A percentile compares a stretch with the other conserved stretches of the same genome.
phyloP scores from a whole-genome alignment of 2,797 vertebrate genomes.

The Oryzias sinensis region DNA sequence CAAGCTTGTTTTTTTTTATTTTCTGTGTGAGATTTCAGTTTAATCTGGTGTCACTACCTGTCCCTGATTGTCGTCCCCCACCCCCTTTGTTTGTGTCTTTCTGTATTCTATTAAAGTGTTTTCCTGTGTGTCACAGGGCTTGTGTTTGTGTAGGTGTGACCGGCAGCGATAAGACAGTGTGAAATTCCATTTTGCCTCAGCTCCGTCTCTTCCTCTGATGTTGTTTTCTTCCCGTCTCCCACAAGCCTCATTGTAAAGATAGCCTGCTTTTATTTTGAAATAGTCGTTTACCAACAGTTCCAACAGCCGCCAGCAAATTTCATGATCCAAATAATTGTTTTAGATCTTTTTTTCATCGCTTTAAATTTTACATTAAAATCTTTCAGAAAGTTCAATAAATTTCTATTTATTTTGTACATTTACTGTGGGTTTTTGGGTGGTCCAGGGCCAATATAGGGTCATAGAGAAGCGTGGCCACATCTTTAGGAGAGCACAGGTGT shows the following conservation, averaged over 20 bases:
- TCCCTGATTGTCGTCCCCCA: not conserved
- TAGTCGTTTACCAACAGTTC: slow-evolving; percentile 30
- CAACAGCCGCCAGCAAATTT: slow-evolving; percentile 36
- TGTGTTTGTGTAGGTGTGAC: slow-evolving; percentile 34
- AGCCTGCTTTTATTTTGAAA: slow-evolving; percentile 32
- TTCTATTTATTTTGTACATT: too few relatives aligned
- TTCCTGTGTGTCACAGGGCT: slow-evolving; percentile 3
- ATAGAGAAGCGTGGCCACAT: too few relatives aligned
- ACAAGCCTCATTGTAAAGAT: slow-evolving; percentile 19
- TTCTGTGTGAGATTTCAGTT: not conserved
- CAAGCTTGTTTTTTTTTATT: not conserved
- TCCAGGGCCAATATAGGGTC: too few relatives aligned
- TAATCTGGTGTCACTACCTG: not conserved
- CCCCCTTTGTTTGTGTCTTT: slow-evolving; percentile 6
- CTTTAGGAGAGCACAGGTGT: too few relatives aligned
- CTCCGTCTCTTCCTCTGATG: slow-evolving; percentile 14
- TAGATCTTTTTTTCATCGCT: not conserved
- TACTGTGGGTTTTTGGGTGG: too few relatives aligned
- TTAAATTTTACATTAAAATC: not conserved
- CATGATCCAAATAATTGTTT: slow-evolving; percentile 24
- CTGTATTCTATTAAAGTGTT: slow-evolving; percentile 12
- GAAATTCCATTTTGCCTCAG: slow-evolving; percentile 34
- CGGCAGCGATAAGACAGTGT: slow-evolving; percentile 39
- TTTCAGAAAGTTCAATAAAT: too few relatives aligned
- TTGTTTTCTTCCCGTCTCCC: slow-evolving; percentile 29